phyloP scores from a whole-genome alignment of 1,140 invertebrate genomes.

The Heliconius nattereri region DNA sequence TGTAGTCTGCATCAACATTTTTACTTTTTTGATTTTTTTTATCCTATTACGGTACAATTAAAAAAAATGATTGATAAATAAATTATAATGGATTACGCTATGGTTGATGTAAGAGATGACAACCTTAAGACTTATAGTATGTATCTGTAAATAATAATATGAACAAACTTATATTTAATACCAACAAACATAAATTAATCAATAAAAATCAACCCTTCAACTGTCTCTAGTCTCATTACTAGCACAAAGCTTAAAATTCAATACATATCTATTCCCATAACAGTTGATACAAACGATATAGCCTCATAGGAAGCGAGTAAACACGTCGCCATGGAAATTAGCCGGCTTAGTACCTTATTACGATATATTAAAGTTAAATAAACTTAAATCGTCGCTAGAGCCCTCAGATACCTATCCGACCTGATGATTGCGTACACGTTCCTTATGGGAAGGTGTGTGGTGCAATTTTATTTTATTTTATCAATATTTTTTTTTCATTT shows the following conservation, averaged over 20 bases:
- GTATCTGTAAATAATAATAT: too few species aligned
- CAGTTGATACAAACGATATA: constrained; percentile 15
- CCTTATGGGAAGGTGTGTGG: constrained; percentile 39
- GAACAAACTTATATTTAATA: too few species aligned
- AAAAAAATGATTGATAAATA: too few species aligned
- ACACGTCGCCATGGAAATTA: constrained; percentile 39
- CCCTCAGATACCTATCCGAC: constrained; percentile 28
- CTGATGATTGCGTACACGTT: constrained; percentile 30
- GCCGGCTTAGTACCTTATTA: constrained; percentile 37
- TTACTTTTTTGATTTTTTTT: too few species aligned
- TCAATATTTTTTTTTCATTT: neutral
- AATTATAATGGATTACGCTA: too few species aligned
- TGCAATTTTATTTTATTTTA: neutral
- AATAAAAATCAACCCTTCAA: too few species aligned
- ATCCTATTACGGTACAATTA: too few species aligned
- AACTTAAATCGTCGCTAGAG: constrained; percentile 36
- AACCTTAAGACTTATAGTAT: too few species aligned
- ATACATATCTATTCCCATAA: constrained; percentile 19
- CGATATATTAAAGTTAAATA: constrained; percentile 43
- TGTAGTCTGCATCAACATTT: too few species aligned
- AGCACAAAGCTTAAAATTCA: neutral
- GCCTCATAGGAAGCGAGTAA: constrained; percentile 31
- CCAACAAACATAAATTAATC: too few species aligned
- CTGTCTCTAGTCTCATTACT: too few species aligned
- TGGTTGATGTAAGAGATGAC: too few species aligned